phyloP scores from a whole-genome alignment of 2,888 invertebrate genomes.

The Oscheius sp. region DNA sequence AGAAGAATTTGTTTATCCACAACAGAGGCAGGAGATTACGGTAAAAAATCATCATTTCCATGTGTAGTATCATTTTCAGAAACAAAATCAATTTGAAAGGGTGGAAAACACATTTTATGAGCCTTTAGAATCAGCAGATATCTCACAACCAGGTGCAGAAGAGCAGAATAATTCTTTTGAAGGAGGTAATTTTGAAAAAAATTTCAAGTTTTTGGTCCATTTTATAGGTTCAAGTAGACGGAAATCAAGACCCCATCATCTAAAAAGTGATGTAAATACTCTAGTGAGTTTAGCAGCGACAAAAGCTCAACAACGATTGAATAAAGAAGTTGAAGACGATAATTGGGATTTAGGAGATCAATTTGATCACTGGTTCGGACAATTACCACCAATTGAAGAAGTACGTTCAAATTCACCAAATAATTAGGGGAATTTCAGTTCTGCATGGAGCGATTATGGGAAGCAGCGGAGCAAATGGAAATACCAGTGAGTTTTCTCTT shows the following conservation, averaged over 20 bases:
- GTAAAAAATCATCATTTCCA: no score
- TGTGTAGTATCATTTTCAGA: no score
- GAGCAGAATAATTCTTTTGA: neutral
- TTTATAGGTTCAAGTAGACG: conserved; percentile 13
- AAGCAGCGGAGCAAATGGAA: neutral
- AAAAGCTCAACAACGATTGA: neutral
- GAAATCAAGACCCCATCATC: conserved; percentile 6
- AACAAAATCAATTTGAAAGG: no score
- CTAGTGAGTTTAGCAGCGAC: neutral
- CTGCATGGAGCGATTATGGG: neutral
- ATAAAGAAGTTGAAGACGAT: neutral
- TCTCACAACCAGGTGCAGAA: no score
- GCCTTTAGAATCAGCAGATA: neutral
- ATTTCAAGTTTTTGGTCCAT: neutral
- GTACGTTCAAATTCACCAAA: neutral
- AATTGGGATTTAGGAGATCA: conserved; percentile 9
- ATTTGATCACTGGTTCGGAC: neutral
- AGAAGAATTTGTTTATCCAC: no score
- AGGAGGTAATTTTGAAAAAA: neutral
- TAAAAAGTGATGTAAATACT: neutral
- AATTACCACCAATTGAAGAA: neutral
- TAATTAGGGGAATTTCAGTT: neutral
- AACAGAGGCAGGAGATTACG: no score
- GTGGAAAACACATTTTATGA: no score
- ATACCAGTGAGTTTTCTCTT: no score